These are phyloP conservation scores for Thecocarcelia acutangulata DNA, from an alignment of 2,888 invertebrate genomes.

Conservation along the genomic window DNA sequence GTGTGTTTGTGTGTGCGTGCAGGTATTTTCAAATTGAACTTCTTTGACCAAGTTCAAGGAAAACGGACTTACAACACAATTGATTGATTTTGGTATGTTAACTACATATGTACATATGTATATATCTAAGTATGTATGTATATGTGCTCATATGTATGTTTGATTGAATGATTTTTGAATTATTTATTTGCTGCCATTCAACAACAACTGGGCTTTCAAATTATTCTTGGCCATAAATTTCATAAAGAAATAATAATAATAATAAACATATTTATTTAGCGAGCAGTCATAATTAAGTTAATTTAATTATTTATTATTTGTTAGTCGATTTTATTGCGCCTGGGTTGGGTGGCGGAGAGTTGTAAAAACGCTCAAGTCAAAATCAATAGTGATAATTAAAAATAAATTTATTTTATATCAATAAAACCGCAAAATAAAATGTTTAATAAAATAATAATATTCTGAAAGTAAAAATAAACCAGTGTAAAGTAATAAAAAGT, in stretches of 20 bases:
- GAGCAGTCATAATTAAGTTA: conserved; percentile 51
- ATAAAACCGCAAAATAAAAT: conserved; percentile 5
- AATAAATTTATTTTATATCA: too few species aligned
- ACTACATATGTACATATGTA: too few species aligned
- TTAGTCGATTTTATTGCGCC: not conserved
- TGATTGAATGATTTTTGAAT: too few species aligned
- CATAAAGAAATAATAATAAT: conserved; percentile 23
- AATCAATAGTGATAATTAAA: conserved; percentile 51
- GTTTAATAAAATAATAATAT: conserved; percentile 22
- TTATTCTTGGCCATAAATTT: conserved; percentile 47
- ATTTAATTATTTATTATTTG: conserved; percentile 72
- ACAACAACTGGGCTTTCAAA: not conserved
- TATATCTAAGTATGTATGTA: too few species aligned
- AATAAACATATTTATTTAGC: conserved; percentile 12
- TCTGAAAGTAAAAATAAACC: not conserved
- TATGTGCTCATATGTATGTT: too few species aligned
- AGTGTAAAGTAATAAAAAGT: not conserved
- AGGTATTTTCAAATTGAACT: not conserved
- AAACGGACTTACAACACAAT: not conserved
- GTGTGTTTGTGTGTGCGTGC: too few species aligned
- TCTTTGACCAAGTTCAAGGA: conserved; percentile 7
- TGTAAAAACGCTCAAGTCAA: conserved; percentile 27
- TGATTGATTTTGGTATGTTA: not conserved
- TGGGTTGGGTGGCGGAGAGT: conserved; percentile 38
- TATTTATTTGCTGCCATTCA: not conserved